Conservation (phyloP, 2,113 vertebrate species). For the Ictalurus furcatus region DNA sequence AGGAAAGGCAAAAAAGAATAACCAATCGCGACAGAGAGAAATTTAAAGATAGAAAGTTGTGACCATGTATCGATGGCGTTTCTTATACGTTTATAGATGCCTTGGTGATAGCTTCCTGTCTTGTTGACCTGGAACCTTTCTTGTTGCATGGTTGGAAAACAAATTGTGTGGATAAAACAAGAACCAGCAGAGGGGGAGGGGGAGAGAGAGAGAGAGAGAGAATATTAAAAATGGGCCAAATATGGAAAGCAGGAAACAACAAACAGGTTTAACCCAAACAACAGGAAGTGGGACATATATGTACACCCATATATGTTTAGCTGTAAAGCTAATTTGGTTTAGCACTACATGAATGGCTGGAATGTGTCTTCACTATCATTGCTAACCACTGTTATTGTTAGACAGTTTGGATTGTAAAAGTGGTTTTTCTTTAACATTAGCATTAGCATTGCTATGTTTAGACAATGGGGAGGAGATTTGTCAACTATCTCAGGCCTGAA, state of each 20-base stretch:
- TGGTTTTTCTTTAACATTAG: not conserved
- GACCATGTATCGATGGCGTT: not conserved
- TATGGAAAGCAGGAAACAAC: not conserved
- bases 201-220: too few species aligned
- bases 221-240: not conserved
- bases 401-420: not conserved
- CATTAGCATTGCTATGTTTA: not conserved
- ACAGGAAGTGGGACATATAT: not conserved
- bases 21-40: not conserved
- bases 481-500: not conserved
- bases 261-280: not conserved
- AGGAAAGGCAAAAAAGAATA: not conserved
- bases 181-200: not conserved
- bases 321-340: not conserved
- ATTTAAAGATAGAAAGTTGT: not conserved
- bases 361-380: not conserved
- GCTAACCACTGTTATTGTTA: not conserved
- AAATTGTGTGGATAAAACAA: not conserved
- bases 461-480: not conserved
- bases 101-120: not conserved
- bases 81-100: not conserved
- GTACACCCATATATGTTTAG: not conserved
- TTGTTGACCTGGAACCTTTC: not conserved
- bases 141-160: not conserved
- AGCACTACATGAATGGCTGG: not conserved